A percentile compares a stretch with the other conserved stretches of the same genome.
Conservation (phyloP, 2,113 vertebrate species). For the Hyla sarda region DNA sequence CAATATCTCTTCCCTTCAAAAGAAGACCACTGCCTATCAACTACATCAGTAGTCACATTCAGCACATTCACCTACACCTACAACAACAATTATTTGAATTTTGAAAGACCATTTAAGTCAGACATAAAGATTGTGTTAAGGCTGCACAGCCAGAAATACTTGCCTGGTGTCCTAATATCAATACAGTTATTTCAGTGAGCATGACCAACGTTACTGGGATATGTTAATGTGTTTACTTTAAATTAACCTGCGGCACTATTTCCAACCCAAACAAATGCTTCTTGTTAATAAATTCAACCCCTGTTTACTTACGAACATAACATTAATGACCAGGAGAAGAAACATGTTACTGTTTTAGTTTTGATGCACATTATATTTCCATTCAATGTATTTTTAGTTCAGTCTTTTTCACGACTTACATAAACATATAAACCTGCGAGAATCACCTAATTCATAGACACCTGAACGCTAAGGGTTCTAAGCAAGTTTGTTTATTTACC, state of each 20-base stretch:
- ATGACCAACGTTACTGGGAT: neutral
- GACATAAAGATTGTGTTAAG: neutral
- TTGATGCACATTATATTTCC: neutral
- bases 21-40: neutral
- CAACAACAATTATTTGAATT: neutral
- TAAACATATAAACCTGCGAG: neutral
- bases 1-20: neutral
- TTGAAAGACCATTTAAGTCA: neutral
- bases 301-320: neutral
- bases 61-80: neutral
- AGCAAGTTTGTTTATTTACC: neutral
- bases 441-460: conserved; percentile 7
- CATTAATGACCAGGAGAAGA: neutral
- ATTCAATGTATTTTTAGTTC: conserved; percentile 1
- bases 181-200: conserved; percentile 1
- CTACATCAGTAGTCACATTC: neutral
- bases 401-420: neutral
- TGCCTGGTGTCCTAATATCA: neutral
- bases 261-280: neutral
- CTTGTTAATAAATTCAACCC: neutral
- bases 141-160: neutral
- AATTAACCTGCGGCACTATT: neutral
- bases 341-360: neutral
- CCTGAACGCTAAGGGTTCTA: neutral
- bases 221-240: neutral